Conservation (phyloP, 2,113 vertebrate species). For the Cololabis saira region DNA sequence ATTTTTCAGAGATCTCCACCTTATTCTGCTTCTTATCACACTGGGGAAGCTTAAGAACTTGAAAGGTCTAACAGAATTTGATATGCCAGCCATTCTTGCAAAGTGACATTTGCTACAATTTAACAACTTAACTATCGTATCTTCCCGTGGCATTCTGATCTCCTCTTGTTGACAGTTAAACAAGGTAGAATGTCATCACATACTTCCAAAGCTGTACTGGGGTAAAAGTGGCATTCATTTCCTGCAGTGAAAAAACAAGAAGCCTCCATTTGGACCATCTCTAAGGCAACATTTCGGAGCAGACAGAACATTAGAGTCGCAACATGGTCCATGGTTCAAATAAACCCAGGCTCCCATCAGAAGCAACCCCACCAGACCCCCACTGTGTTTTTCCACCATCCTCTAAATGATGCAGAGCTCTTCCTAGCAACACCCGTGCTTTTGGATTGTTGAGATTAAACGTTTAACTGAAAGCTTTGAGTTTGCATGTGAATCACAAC, state of each 20-base stretch:
- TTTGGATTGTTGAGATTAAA: too few relatives aligned
- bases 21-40: background rate
- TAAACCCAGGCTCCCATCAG: too few relatives aligned
- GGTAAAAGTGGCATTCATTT: background rate
- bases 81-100: conserved; percentile 24
- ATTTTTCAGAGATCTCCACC: background rate
- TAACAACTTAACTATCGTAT: conserved; percentile 1
- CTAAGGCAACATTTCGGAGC: background rate
- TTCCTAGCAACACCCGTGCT: too few relatives aligned
- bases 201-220: background rate
- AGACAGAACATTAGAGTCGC: too few relatives aligned
- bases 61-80: background rate
- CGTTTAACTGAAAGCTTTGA: too few relatives aligned
- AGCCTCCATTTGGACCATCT: background rate
- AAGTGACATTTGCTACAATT: conserved; percentile 22
- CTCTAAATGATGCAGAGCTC: too few relatives aligned
- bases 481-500: too few relatives aligned
- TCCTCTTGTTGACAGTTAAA: conserved; percentile 28
- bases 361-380: too few relatives aligned
- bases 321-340: too few relatives aligned
- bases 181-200: conserved; percentile 35
- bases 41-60: background rate
- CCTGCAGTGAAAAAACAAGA: background rate
- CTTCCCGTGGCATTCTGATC: conserved; percentile 4
- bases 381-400: too few relatives aligned